Conservation (phyloP, 2,888 invertebrate species). For the Palloptera scutellata region DNA sequence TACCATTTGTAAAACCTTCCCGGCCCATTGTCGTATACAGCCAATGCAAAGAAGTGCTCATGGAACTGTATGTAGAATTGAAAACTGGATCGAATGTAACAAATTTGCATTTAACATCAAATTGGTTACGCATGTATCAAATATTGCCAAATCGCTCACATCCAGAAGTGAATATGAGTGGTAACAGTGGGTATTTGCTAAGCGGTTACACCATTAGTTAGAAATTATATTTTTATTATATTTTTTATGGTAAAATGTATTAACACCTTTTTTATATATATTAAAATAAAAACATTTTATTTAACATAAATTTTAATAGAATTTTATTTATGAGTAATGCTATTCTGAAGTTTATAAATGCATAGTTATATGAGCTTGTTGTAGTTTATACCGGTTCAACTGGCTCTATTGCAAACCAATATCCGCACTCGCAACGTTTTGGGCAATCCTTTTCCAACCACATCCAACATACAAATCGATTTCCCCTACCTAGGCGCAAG, state of each 20-base stretch:
- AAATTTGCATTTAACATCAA: slow-evolving; percentile 81
- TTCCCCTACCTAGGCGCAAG: slow-evolving; percentile 75
- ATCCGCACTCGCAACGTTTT: slow-evolving; percentile 93
- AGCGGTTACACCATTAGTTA: slow-evolving; percentile 69
- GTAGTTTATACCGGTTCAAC: slow-evolving; percentile 71
- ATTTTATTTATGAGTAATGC: neutral
- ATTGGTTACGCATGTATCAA: slow-evolving; percentile 91
- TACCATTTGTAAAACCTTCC: slow-evolving; percentile 81
- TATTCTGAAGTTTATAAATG: neutral
- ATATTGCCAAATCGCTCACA: slow-evolving; percentile 90
- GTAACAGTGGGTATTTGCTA: slow-evolving; percentile 87
- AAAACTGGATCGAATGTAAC: slow-evolving; percentile 77
- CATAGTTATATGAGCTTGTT: neutral
- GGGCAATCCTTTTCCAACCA: slow-evolving; percentile 90
- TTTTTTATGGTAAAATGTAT: slow-evolving; percentile 1
- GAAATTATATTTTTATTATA: neutral
- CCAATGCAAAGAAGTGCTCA: slow-evolving; percentile 80
- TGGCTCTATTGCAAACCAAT: slow-evolving; percentile 90
- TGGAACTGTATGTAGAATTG: slow-evolving; percentile 82
- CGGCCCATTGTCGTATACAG: slow-evolving; percentile 88
- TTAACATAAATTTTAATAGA: neutral
- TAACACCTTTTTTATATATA: neutral
- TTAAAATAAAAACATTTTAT: neutral
- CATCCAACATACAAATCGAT: slow-evolving; percentile 90
- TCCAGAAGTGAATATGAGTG: slow-evolving; percentile 91